Conservation (phyloP, 2,797 vertebrate species). For the Chrosomus eos region DNA sequence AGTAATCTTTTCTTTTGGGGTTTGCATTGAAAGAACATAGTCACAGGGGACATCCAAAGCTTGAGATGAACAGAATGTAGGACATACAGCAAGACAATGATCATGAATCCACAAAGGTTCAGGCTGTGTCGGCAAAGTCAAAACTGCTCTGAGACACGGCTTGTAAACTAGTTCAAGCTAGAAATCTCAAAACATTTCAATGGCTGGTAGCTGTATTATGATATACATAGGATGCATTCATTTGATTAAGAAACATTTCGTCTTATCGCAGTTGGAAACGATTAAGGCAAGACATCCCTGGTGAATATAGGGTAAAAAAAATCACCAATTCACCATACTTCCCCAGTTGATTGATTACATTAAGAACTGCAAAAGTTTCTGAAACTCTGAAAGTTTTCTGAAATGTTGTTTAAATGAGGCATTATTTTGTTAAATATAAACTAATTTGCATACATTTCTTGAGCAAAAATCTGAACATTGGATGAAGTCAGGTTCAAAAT, state of each 20-base stretch:
- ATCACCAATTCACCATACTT: no score
- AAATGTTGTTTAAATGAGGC: no score
- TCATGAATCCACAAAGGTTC: constrained; percentile 6
- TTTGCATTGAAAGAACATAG: constrained; percentile 1
- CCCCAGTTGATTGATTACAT: no score
- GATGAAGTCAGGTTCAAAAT: no score
- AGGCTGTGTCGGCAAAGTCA: constrained; percentile 16
- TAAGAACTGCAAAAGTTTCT: no score
- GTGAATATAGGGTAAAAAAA: no score
- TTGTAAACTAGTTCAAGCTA: constrained; percentile 7
- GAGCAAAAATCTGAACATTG: no score
- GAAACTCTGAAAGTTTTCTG: no score
- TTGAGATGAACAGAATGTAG: constrained; percentile 13
- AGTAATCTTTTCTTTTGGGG: constrained; percentile 3
- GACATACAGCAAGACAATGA: not conserved
- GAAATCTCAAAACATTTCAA: not conserved
- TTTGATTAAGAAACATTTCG: not conserved
- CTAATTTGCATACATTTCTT: no score
- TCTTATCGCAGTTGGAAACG: not conserved
- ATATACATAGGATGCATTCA: not conserved
- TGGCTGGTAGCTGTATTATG: not conserved
- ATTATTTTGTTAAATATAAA: no score
- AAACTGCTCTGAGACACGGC: not conserved
- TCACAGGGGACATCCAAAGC: constrained; percentile 4
- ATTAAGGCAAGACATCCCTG: not conserved